These are phyloP conservation scores for Lonchura striata DNA, from an alignment of 2,113 vertebrate species.

Conservation along the genomic window DNA sequence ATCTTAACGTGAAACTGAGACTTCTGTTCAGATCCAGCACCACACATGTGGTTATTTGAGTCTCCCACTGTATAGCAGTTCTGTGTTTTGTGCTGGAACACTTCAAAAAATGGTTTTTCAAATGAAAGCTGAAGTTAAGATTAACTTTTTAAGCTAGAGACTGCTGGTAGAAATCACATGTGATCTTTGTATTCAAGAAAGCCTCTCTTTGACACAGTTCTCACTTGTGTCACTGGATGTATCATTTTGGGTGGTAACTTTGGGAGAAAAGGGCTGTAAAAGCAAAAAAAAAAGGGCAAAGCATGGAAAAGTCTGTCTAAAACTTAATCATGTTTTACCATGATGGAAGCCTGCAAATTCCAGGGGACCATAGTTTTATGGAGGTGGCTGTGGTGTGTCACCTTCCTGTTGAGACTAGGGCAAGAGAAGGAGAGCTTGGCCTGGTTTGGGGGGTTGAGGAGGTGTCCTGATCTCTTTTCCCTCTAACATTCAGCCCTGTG, in stretches of 20 bases:
- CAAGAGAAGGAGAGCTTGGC: background rate
- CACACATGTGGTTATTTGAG: background rate
- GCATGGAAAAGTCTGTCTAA: background rate
- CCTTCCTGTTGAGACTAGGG: background rate
- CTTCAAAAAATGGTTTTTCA: background rate
- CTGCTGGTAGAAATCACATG: background rate
- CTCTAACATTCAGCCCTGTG: background rate
- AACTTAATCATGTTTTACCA: background rate
- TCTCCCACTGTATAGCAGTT: fast-evolving
- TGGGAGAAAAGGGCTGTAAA: background rate
- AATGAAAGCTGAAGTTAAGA: background rate
- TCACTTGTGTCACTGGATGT: background rate
- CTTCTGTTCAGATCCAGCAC: background rate
- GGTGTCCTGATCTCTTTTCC: background rate
- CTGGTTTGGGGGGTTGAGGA: background rate
- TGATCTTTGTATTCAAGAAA: background rate
- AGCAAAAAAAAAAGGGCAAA: background rate
- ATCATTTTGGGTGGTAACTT: background rate
- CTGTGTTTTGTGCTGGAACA: background rate
- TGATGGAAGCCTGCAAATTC: background rate
- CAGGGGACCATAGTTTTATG: background rate
- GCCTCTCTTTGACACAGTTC: background rate
- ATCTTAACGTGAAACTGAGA: background rate
- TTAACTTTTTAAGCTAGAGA: background rate
- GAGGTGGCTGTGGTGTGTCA: background rate